Conservation (phyloP, 1,140 invertebrate species). For the Zaprionus lachaisei region DNA sequence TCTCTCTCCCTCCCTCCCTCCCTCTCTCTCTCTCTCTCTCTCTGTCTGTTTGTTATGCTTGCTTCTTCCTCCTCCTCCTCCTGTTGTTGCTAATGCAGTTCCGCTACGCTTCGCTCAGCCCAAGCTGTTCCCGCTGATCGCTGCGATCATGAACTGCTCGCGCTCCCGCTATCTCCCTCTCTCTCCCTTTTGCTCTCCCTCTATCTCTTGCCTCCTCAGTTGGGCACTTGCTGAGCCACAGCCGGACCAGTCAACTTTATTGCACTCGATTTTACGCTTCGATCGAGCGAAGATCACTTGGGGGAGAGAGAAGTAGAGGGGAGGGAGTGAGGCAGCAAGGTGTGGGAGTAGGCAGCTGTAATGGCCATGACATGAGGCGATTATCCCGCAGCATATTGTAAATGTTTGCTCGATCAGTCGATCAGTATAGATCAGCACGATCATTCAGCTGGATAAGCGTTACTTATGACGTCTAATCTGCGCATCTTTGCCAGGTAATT, state of each 20-base stretch:
- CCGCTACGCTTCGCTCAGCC: conserved; percentile 51
- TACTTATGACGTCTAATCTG: conserved; percentile 10
- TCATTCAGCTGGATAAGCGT: conserved; percentile 10
- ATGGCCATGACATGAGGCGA: conserved; percentile 71
- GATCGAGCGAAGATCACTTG: conserved; percentile 33
- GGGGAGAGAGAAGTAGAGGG: background rate
- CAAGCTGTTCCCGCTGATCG: conserved; percentile 47
- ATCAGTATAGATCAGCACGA: conserved; percentile 29
- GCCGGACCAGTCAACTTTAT: conserved; percentile 50
- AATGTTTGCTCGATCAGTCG: conserved; percentile 25
- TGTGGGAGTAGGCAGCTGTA: conserved; percentile 21
- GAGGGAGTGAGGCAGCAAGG: background rate
- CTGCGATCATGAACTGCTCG: conserved; percentile 69
- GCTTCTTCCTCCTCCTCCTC: conserved; percentile 7
- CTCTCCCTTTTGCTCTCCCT: conserved; percentile 44
- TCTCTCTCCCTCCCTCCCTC: background rate
- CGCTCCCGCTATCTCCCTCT: conserved; percentile 34
- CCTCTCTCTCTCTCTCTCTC: background rate
- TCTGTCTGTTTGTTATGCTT: conserved; percentile 52
- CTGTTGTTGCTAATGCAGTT: conserved; percentile 54
- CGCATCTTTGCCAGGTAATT: conserved; percentile 11
- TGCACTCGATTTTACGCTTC: conserved; percentile 78
- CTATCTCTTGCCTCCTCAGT: conserved; percentile 44
- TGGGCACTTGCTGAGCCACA: conserved; percentile 65
- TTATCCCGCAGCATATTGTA: conserved; percentile 46